Evolutionary conservation across 2,113 vertebrate genomes (phyloP), one percentile per base, ranked within the genome.

Genomic region (Eulemur rufifrons): DNA sequence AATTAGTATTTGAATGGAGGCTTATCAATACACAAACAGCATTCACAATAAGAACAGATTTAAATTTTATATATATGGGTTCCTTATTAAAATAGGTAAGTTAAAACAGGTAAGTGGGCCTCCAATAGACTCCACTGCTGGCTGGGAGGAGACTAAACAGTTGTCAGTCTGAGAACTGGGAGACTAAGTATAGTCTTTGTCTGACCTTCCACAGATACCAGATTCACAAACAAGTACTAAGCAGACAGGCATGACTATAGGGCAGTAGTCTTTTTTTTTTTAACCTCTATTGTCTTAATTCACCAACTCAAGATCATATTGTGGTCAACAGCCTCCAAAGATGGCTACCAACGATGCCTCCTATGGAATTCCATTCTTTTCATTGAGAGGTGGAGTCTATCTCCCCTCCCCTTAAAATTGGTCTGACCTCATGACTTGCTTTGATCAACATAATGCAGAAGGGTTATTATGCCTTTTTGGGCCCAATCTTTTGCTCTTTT

Each of bases 1-100:
- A 93, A 63, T 45, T 54, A 59, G 29, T 27, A 88, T 86, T 93
- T 76, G 85, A 97, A 90, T 54, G 29, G 94, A 96, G 21, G 66
- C 63, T 89, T 69, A 64, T 45, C 42, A 83, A 74, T 91, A 56
- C n/a, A 56, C 27, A 95, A 74, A 93, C 3, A 69, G 64, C 25
- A 81, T 7, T 88, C 32, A 50, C 13, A 89, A 66, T 74, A 61
- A 80, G 63, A 83, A 68, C 11, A 94, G 56, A 85, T 64, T 95
- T 88, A 63, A 76, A 69, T 80, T 85, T 27, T 86, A 42, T 45
- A 42, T 56, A 37, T 56, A 56, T 6, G 29, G 34, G 76, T 29
- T 14, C 39, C 66, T 74, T 86, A 84, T 39, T 54, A 78, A 29
- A 63, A 52, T 1, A 83, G 73, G 6, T 61, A 74, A 89, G 18